These are phyloP conservation scores for Gisinianus flammeolus DNA, from an alignment of 2,888 invertebrate genomes.

Conservation along the genomic window DNA sequence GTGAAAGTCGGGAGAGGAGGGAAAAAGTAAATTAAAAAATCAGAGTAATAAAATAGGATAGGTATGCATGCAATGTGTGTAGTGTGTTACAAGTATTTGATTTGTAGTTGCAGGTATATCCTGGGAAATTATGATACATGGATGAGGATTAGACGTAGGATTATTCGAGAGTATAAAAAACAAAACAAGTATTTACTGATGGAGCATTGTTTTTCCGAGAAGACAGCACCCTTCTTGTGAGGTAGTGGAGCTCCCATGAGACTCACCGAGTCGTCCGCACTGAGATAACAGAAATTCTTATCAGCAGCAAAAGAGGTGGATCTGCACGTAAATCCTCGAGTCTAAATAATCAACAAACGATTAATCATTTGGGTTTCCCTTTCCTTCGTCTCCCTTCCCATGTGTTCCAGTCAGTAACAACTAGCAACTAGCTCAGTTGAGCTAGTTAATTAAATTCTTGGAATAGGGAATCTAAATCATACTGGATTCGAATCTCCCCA, in stretches of 20 bases:
- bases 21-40: not conserved
- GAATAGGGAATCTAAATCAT: not conserved
- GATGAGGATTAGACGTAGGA: no score
- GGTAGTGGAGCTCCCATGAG: slow-evolving; percentile 61
- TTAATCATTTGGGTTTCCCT: slow-evolving; percentile 18
- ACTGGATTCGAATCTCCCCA: not conserved
- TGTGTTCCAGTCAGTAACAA: not conserved
- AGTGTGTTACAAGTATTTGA: not conserved
- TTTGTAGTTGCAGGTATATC: not conserved
- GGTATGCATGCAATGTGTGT: not conserved
- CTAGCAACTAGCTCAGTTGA: not conserved
- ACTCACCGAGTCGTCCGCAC: slow-evolving; percentile 63
- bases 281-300: slow-evolving; percentile 63
- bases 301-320: slow-evolving; percentile 62
- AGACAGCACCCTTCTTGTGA: slow-evolving; percentile 60
- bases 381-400: no score
- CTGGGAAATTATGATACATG: no score
- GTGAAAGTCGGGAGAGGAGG: no score
- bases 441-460: slow-evolving; percentile 13
- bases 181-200: slow-evolving; percentile 62
- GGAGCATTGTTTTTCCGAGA: slow-evolving; percentile 63
- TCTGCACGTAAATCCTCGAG: slow-evolving; percentile 62
- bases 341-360: slow-evolving; percentile 54
- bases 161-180: no score
- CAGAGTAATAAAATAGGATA: not conserved